Percentiles rank a stretch among this genome's conserved stretches.
Evolutionary conservation across 2,888 invertebrate genomes (phyloP).

Genomic region (Drosophila longiperda): DNA sequence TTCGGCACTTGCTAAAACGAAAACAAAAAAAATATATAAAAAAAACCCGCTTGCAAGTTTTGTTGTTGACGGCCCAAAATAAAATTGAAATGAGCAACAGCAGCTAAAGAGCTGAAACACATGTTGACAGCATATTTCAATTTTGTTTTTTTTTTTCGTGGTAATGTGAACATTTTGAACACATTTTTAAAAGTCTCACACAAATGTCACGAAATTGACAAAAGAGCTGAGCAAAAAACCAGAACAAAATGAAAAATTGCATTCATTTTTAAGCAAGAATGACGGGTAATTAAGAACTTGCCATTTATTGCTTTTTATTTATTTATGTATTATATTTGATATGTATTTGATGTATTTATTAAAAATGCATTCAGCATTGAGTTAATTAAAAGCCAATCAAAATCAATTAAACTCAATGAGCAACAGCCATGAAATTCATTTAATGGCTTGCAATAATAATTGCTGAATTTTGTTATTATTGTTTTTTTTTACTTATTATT

Average conservation of each 20-base stretch:
- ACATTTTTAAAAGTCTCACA: constrained; percentile 37
- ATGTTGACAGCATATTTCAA: constrained; percentile 66
- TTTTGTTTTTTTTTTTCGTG: constrained; percentile 46
- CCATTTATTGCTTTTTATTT: constrained; percentile 25
- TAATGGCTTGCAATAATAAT: constrained; percentile 8
- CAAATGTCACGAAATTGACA: constrained; percentile 26
- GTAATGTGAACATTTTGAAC: constrained; percentile 32
- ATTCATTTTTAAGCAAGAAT: constrained; percentile 20
- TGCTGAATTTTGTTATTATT: neutral
- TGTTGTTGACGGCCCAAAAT: constrained; percentile 37
- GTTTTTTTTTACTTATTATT: neutral
- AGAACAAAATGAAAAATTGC: constrained; percentile 19
- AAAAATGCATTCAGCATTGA: constrained; percentile 63
- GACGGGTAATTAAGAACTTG: constrained; percentile 60
- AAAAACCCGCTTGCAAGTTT: constrained; percentile 21
- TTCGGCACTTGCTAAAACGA: constrained; percentile 19
- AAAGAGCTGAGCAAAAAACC: constrained; percentile 25
- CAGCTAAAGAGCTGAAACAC: constrained; percentile 48
- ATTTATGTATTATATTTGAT: constrained; percentile 4
- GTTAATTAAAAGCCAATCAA: constrained; percentile 74
- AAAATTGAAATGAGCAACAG: constrained; percentile 38
- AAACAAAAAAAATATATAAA: neutral
- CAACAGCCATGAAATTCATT: constrained; percentile 40
- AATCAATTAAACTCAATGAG: constrained; percentile 68
- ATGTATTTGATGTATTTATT: constrained; percentile 25